Evolutionary conservation across 1,140 invertebrate genomes (phyloP), one percentile per base, ranked within the genome.

Genomic region (Trialeurodes vaporariorum): DNA sequence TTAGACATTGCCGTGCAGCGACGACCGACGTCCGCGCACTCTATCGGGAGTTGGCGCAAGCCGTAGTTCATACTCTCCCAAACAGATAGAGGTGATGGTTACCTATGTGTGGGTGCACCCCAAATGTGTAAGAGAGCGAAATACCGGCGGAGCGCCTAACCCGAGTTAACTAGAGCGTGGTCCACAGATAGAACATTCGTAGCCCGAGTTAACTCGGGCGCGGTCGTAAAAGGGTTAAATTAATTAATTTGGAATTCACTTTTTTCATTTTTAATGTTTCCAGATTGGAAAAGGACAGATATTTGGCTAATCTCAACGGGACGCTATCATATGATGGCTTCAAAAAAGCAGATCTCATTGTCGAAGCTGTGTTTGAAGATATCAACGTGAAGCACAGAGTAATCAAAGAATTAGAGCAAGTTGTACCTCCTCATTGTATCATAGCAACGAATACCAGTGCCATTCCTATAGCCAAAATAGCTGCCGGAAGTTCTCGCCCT

Each of bases 331-430:
- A 98, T 77, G 81, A 86, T n/a, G 83, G 86, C 64, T 96, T 99
- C 73, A 89, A 89, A 72, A 87, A 91, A 67, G 85, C 85, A 63
- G 97, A 99, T 79, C 89, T 99, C 76, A 90, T 99, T 0, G 97
- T 99, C 74, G 98, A 99, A 82, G 98, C 98, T 65, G 97, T 99
- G 2, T 99, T 99, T 80, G 98, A 99, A 81, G 93, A 99, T 79
- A 81, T 99, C 61, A 87, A 86, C 67, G 85, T 98, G 62, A 99
- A 99, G 79, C 98, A 99, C 77, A 91, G 89, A 79, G 96, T 99
- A 13, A 90, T 99, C 60, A 92, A 98, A 78, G 97, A 99, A 81
- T 83, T 98, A 11, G 96, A 98, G 81, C 82, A 87, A 61, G 84
- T 89, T 34, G 87, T 94, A 25, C 89, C 93, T 1, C 83, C 88